A percentile compares a stretch with the other conserved stretches of the same genome.
These are phyloP conservation scores for Danio jaintianensis DNA, from an alignment of 2,797 vertebrate species.

Conservation along the genomic window DNA sequence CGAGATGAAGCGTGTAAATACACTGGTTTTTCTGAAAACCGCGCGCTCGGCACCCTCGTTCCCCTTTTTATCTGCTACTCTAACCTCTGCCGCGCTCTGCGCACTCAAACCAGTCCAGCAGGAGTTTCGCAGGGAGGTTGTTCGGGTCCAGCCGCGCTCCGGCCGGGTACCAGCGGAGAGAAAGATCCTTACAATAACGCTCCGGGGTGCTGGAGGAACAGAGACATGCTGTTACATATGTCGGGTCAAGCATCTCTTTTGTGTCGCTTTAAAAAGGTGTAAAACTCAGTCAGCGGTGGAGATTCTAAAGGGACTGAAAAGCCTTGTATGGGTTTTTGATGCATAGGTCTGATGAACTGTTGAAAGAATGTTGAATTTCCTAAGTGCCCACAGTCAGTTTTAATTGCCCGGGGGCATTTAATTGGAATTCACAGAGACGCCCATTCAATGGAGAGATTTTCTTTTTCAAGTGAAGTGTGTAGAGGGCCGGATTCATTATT, in stretches of 20 bases:
- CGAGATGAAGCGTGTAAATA: constrained; percentile 90
- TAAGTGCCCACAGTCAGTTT: constrained; percentile 87
- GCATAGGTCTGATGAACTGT: constrained; percentile 86
- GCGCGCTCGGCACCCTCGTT: constrained; percentile 72
- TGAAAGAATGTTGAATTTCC: constrained; percentile 85
- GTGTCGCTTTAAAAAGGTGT: constrained; percentile 86
- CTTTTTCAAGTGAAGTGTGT: constrained; percentile 55
- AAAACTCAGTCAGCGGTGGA: constrained; percentile 86
- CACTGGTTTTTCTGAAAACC: constrained; percentile 71
- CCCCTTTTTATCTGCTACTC: constrained; percentile 84
- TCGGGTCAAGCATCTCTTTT: constrained; percentile 91
- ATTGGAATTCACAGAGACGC: constrained; percentile 83
- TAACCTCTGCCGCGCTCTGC: constrained; percentile 74
- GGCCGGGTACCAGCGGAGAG: constrained; percentile 77
- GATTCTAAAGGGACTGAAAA: constrained; percentile 79
- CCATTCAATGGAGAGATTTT: constrained; percentile 79
- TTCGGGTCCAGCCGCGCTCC: constrained; percentile 77
- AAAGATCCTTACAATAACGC: constrained; percentile 77
- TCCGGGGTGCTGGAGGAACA: constrained; percentile 78
- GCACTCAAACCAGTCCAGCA: constrained; percentile 72
- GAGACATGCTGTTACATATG: constrained; percentile 91
- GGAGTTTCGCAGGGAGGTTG: constrained; percentile 79
- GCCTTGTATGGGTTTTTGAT: constrained; percentile 78
- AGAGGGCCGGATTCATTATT: constrained; percentile 50
- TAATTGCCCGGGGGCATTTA: constrained; percentile 89